Evolutionary conservation across 2,797 vertebrate species (phyloP).

Genomic region (Sebastes ruberrimus): DNA sequence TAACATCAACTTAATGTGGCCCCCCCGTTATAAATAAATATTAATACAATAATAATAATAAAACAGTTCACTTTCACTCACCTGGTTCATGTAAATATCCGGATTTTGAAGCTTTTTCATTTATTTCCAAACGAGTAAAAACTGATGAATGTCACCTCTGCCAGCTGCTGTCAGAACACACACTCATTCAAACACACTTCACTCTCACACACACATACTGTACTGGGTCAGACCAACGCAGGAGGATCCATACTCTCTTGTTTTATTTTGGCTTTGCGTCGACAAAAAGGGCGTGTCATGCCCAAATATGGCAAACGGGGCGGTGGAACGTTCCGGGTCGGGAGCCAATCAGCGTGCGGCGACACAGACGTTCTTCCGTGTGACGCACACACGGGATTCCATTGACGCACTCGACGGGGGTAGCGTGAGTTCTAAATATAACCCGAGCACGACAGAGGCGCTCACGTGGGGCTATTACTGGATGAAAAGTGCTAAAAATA

Average conservation of each 20-base stretch:
- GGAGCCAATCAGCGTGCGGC: constrained; percentile 71
- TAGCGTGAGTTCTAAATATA: constrained; percentile 90
- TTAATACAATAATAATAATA: background rate
- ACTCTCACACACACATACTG: constrained; percentile 45
- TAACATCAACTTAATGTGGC: background rate
- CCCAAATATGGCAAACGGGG: constrained; percentile 83
- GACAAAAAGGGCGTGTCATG: constrained; percentile 66
- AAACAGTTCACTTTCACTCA: constrained; percentile 46
- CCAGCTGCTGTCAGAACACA: constrained; percentile 57
- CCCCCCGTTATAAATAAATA: background rate
- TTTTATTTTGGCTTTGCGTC: constrained; percentile 71
- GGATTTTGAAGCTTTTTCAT: constrained; percentile 43
- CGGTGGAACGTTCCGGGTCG: constrained; percentile 83
- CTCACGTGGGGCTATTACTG: constrained; percentile 75
- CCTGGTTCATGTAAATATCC: constrained; percentile 75
- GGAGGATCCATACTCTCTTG: constrained; percentile 56
- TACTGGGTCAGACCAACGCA: constrained; percentile 47
- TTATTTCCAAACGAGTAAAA: constrained; percentile 69
- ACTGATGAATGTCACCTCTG: constrained; percentile 47
- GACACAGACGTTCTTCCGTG: constrained; percentile 78
- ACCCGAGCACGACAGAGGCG: constrained; percentile 55
- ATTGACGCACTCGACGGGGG: constrained; percentile 90
- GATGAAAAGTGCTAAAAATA: constrained; percentile 78
- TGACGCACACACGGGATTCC: constrained; percentile 96
- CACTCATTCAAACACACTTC: constrained; percentile 62